Evolutionary conservation across 2,797 vertebrate genomes (phyloP).

Genomic region (Gymnothorax reevesii): DNA sequence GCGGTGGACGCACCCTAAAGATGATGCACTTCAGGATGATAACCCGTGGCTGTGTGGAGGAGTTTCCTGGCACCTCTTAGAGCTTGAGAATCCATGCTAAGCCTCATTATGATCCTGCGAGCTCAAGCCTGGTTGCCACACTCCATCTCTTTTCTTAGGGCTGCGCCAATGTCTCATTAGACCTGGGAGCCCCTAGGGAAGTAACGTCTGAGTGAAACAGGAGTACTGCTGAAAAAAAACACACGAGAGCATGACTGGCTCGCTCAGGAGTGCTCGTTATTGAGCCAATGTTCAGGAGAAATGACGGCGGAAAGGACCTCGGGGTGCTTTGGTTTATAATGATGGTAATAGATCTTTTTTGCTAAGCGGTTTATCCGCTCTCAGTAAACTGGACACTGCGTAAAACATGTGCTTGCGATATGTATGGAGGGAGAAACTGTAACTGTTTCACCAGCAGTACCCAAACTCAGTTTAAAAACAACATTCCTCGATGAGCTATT

Average conservation of each 20-base stretch:
- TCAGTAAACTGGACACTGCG: no score
- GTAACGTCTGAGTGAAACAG: neutral
- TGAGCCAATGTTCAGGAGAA: neutral
- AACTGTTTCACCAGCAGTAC: no score
- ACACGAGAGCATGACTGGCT: neutral
- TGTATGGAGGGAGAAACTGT: no score
- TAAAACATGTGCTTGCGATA: no score
- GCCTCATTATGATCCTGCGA: conserved; percentile 2
- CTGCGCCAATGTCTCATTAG: neutral
- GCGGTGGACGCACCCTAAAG: neutral
- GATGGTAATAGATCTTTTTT: no score
- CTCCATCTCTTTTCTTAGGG: neutral
- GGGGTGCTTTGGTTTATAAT: neutral
- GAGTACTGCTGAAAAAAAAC: neutral
- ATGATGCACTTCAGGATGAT: neutral
- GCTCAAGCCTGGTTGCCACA: neutral
- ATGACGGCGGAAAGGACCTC: neutral
- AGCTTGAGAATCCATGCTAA: neutral
- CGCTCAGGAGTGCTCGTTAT: neutral
- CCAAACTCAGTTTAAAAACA: no score
- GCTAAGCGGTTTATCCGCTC: no score
- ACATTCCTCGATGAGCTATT: no score
- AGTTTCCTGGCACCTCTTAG: neutral
- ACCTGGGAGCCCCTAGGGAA: neutral
- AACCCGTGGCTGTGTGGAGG: neutral